A percentile compares a stretch with the other conserved stretches of the same genome.
Evolutionary conservation across 2,113 vertebrate genomes (phyloP).

Genomic region (Pygoscelis antarcticus): DNA sequence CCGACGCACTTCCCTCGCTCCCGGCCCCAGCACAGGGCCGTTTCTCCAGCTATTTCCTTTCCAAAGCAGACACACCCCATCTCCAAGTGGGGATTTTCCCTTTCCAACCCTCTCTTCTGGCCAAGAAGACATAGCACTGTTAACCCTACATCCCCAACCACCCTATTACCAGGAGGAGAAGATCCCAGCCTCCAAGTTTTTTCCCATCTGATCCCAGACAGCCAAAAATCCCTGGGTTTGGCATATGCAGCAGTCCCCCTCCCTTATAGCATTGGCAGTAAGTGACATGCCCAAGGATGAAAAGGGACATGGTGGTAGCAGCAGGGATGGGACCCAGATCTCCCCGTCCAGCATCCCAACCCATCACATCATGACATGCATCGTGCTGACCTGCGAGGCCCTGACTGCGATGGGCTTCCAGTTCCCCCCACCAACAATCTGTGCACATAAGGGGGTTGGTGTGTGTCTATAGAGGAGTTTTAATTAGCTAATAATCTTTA

Average conservation of each 20-base stretch:
- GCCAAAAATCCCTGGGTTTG: fast-evolving
- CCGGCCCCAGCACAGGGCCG: fast-evolving
- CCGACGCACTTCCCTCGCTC: not conserved
- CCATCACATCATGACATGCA: fast-evolving
- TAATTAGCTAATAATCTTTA: conserved; percentile 64
- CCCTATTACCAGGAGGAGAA: not conserved
- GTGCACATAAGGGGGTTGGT: not conserved
- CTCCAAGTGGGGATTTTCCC: not conserved
- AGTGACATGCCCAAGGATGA: not conserved
- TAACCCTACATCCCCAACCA: not conserved
- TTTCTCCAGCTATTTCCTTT: not conserved
- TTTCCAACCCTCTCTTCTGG: not conserved
- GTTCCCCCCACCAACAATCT: not conserved
- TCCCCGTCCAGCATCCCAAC: not conserved
- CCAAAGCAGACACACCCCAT: not conserved
- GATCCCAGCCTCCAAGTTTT: not conserved
- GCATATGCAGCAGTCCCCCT: fast-evolving
- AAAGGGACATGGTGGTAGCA: fast-evolving
- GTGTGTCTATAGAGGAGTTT: not conserved
- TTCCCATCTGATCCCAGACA: not conserved
- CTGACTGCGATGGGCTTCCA: not conserved
- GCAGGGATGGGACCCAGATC: not conserved
- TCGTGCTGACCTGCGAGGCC: not conserved
- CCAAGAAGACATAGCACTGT: not conserved
- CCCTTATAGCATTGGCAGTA: not conserved